Base-by-base conservation (phyloP, 2,888 invertebrate species). In the Mystacides longicornis region DNA sequence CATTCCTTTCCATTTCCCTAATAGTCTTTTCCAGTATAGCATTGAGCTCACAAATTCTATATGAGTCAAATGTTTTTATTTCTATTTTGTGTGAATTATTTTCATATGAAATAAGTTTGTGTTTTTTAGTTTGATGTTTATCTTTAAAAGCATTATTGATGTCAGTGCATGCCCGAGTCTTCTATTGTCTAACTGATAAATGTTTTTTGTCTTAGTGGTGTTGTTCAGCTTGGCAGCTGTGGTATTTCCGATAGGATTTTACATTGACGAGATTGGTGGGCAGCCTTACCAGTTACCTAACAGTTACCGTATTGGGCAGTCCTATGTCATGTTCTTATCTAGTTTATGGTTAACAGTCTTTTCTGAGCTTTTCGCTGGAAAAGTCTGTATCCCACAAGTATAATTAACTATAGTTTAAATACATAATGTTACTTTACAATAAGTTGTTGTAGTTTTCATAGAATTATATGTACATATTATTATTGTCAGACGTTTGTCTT, bases 271-370 rank as follows among this genome's bases (percentile, higher is more conserved):
- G 72, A 96, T 96, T 65, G 95, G 95, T 43, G 95, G 96, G 0
- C 93, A 95, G 70, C 91, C 95, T 0, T 96, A 95, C 69, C 95
- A 96, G 67, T 75, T 96, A 45, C 96, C 96, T 0, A 93, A 92
- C 69, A 93, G 91, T 61, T 93, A 92, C 69, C 89, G 94, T 83
- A 95, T 96, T 64, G 96, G 96, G 63, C 89, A 94, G 63, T 94
- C 95, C 1, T 97, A 97, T 68, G 96, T 96, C 63, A 80, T 96
- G 66, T 97, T 96, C 76, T 94, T 96, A 16, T 76, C 96, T 48
- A 93, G 96, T 4, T 73, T 96, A 2, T 97, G 95, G 94, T 93
- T 95, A 56, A 96, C 95, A 42, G 96, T 96, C 19, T 91, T 96
- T 63, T 94, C 95, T 0, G 96, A 96, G 74, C 74, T 97, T 42